Evolutionary conservation across 2,888 invertebrate species (phyloP).

Genomic region (Agrochola lychnidis): DNA sequence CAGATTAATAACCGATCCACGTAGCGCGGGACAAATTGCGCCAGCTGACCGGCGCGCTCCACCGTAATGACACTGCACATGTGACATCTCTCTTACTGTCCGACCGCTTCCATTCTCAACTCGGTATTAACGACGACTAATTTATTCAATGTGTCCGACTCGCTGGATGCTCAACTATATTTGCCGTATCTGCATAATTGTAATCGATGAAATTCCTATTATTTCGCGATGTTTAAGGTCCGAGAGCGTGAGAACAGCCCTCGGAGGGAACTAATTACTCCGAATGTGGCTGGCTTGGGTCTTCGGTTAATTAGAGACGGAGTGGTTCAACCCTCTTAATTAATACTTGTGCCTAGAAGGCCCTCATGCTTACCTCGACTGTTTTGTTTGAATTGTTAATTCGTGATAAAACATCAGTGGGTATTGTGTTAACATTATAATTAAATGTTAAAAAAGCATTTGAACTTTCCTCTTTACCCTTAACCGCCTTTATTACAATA

Average conservation of each 20-base stretch:
- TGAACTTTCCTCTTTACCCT: conserved; percentile 59
- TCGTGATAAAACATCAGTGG: conserved; percentile 83
- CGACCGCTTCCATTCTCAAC: conserved; percentile 52
- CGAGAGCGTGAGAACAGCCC: conserved; percentile 87
- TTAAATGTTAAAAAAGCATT: conserved; percentile 75
- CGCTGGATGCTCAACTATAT: conserved; percentile 52
- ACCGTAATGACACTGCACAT: conserved; percentile 49
- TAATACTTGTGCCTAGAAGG: conserved; percentile 88
- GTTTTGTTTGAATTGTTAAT: conserved; percentile 89
- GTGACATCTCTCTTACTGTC: conserved; percentile 58
- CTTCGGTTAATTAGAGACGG: conserved; percentile 90
- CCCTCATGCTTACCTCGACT: conserved; percentile 84
- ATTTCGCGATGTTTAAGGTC: conserved; percentile 80
- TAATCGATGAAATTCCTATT: conserved; percentile 83
- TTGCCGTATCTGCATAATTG: conserved; percentile 79
- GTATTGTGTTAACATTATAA: conserved; percentile 82
- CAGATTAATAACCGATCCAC: conserved; percentile 87
- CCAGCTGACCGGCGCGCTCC: conserved; percentile 76
- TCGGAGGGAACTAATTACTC: conserved; percentile 89
- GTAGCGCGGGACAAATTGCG: conserved; percentile 85
- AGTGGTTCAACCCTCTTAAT: conserved; percentile 90
- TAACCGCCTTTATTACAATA: conserved; percentile 49
- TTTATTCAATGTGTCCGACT: conserved; percentile 56
- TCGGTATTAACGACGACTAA: conserved; percentile 52
- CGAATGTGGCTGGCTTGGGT: conserved; percentile 88